Evolutionary conservation across 2,888 invertebrate species (phyloP).

Genomic region (Epirrita christyi): DNA sequence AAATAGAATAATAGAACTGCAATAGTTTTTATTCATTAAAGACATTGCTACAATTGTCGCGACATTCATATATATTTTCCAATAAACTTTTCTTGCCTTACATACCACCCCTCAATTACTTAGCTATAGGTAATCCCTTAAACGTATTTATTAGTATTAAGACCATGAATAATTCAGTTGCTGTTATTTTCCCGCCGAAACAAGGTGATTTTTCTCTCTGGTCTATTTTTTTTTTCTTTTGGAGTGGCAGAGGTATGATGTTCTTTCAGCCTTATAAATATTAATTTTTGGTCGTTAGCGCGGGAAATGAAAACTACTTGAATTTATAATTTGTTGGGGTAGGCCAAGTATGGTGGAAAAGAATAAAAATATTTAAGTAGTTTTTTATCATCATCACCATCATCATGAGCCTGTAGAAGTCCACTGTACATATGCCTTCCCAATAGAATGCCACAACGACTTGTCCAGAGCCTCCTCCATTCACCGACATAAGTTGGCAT

Average conservation of each 20-base stretch:
- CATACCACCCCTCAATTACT: constrained; percentile 13
- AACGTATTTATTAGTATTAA: constrained; percentile 64
- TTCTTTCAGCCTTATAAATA: constrained; percentile 51
- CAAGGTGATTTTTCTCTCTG: constrained; percentile 36
- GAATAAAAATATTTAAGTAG: too few relatives aligned
- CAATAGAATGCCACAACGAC: too few relatives aligned
- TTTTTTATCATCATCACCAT: too few relatives aligned
- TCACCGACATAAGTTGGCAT: too few relatives aligned
- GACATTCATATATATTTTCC: background rate
- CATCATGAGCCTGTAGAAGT: too few relatives aligned
- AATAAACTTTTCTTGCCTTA: constrained; percentile 15
- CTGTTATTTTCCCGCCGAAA: constrained; percentile 69
- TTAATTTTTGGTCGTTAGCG: constrained; percentile 56
- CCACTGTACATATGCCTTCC: too few relatives aligned
- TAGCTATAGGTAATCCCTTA: constrained; percentile 35
- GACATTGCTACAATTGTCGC: background rate
- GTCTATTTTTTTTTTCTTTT: constrained; percentile 38
- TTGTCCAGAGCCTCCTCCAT: too few relatives aligned
- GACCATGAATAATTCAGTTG: constrained; percentile 69
- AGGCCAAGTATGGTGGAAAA: constrained; percentile 2
- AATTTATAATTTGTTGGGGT: constrained; percentile 44
- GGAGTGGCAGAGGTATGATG: constrained; percentile 45
- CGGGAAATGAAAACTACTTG: constrained; percentile 51
- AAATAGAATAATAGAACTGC: too few relatives aligned
- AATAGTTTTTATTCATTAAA: too few relatives aligned